Percentiles rank a stretch among this genome's conserved stretches.
Evolutionary conservation across 2,113 vertebrate species (phyloP).

Genomic region (Glaucidium brasilianum): DNA sequence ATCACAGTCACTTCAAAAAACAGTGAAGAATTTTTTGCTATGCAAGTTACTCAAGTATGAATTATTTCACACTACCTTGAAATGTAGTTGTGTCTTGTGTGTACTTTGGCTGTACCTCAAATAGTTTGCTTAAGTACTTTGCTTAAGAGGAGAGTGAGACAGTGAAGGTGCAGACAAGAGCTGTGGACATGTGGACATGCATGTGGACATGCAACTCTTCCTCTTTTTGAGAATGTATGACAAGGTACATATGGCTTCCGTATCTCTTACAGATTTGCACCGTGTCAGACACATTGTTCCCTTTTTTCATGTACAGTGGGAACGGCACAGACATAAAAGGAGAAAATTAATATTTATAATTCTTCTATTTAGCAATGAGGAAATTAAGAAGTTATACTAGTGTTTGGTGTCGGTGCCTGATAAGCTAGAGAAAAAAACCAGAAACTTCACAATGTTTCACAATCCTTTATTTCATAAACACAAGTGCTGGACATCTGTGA

Average conservation of each 20-base stretch:
- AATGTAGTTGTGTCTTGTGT: neutral
- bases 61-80: neutral
- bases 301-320: neutral
- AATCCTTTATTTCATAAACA: neutral
- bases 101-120: neutral
- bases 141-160: neutral
- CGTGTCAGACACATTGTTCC: neutral
- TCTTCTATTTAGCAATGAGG: neutral
- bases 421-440: neutral
- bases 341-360: neutral
- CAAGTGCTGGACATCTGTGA: neutral
- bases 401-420: neutral
- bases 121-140: neutral
- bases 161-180: neutral
- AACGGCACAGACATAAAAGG: neutral
- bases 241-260: neutral
- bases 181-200: too few relatives aligned
- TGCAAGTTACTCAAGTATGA: neutral
- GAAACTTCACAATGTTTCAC: neutral
- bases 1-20: neutral
- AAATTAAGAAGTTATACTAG: neutral
- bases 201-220: neutral
- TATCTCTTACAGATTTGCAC: neutral
- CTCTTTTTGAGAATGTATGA: neutral
- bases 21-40: neutral